Base-by-base conservation (phyloP, 1,140 invertebrate genomes). In the Bradysia coprophila region DNA sequence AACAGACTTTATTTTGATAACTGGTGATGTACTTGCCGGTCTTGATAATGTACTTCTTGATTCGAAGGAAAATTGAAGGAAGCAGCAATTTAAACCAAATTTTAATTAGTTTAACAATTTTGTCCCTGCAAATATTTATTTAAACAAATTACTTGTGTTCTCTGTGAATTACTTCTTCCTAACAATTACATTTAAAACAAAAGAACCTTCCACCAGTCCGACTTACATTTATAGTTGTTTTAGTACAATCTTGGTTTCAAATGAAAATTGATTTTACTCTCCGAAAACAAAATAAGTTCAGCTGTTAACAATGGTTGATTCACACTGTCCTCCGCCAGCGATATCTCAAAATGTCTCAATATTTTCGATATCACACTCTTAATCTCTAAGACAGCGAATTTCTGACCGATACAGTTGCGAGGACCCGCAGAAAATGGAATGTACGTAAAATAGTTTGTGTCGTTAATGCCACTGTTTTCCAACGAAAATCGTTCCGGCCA, bases 401-500 rank as follows among this genome's bases (percentile, higher is more conserved):
- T 59, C 51, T 62, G 60, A 31, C 60, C 58, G 43, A 78, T 72
- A 44, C 73, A 78, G 47, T 75, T 75, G 40, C 73, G 57, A 1
- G 63, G 61, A 2, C 76, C 75, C 2, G 70, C 69, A 42, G 70
- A 73, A 48, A 81, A 82, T 38, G 77, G 76, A 41, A 80, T 63
- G 50, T 67, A 77, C 10, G 65, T 51, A 48, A 63, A 71, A 1
- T 55, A 65, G 49, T 62, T 69, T 20, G 68, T 56, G 43, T 55
- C 55, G 36, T 54, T 47, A 1, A 52, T 44, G 43, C 67, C 65
- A 44, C 77, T 42, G 11, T 56, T 50, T 2, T 31, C 3, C 1
- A 13, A 1, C 53, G 85, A 86, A 52, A 79, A 78, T 33, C 75
- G 59, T 16, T 81, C 76, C 0, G 78, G 78, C 56, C 76, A 62